Evolutionary conservation across 2,113 vertebrate species (phyloP), one percentile per base, ranked within the genome.

Genomic region (Chaenogobius annularis): DNA sequence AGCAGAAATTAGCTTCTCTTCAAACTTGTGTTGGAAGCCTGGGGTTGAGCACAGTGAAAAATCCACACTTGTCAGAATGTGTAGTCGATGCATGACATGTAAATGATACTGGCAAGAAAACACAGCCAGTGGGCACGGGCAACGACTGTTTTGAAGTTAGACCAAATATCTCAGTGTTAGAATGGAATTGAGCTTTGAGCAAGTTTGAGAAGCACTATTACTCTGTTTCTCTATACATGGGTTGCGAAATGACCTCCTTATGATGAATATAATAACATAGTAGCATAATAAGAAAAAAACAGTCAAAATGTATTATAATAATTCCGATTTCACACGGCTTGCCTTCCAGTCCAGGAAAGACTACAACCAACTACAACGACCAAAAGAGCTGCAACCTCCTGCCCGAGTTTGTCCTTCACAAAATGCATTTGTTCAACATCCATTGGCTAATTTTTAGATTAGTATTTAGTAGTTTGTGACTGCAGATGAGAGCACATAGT

Each of bases 21-120:
- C 46, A 73, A 70, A 79, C 70, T 81, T 80, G 66, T 54, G 37
- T 77, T 69, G 50, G 72, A 84, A 87, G 87, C 88, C 80, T 83
- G 85, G 74, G 85, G 77, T 88, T 80, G 84, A 66, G 84, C 82
- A 83, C 75, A 63, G 52, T 75, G 78, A 70, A 79, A 81, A 89
- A 88, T 87, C 84, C 89, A 86, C 77, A 81, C 82, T 86, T 88
- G 87, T 91, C 88, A 91, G 75, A 87, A 76, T 84, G 75, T 73
- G 65, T 86, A 78, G 69, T 70, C 78, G 67, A 86, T 87, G 72
- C 82, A 81, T 85, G 80, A 88, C 86, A 88, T 92, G 87, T 87
- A 91, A 91, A 91, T 76, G 77, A 80, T 81, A 77, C 76, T 84
- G 87, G 87, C 87, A 89, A 83, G 69, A 78, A 73, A 86, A 85